Evolutionary conservation across 2,113 vertebrate genomes (phyloP).

Genomic region (Phalacrocorax aristotelis): DNA sequence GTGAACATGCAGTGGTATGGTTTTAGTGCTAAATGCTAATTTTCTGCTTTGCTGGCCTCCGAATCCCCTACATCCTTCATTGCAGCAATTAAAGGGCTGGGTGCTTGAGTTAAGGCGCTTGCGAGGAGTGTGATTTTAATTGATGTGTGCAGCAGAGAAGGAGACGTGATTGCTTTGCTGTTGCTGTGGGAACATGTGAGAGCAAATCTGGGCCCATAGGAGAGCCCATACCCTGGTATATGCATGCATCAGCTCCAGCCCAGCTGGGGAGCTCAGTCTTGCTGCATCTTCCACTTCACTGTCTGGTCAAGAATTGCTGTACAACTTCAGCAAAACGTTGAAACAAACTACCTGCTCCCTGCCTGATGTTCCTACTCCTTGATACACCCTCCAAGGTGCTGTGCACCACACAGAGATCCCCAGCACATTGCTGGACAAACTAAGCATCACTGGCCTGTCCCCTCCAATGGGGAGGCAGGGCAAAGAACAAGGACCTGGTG

Average conservation of each 20-base stretch:
- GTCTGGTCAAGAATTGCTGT: background rate
- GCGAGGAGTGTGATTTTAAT: background rate
- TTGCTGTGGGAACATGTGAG: background rate
- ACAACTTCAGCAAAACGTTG: background rate
- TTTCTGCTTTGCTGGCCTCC: slow-evolving; percentile 66
- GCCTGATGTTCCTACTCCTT: accelerated
- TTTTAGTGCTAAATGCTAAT: slow-evolving; percentile 63
- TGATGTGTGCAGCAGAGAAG: background rate
- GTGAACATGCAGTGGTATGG: slow-evolving; percentile 48
- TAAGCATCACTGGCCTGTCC: background rate
- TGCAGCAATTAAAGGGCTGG: slow-evolving; percentile 54
- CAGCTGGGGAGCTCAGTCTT: background rate
- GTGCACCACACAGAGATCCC: accelerated
- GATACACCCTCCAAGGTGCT: background rate
- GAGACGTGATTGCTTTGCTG: background rate
- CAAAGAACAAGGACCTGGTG: background rate
- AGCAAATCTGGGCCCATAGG: background rate
- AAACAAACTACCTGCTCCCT: background rate
- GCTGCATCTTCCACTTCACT: background rate
- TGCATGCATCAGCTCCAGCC: accelerated
- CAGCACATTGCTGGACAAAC: accelerated
- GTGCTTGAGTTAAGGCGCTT: background rate
- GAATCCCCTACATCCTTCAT: slow-evolving; percentile 20
- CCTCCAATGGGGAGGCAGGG: accelerated
- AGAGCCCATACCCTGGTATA: accelerated